Base-by-base conservation (phyloP, 1,140 invertebrate species). In the Achatina immaculata region DNA sequence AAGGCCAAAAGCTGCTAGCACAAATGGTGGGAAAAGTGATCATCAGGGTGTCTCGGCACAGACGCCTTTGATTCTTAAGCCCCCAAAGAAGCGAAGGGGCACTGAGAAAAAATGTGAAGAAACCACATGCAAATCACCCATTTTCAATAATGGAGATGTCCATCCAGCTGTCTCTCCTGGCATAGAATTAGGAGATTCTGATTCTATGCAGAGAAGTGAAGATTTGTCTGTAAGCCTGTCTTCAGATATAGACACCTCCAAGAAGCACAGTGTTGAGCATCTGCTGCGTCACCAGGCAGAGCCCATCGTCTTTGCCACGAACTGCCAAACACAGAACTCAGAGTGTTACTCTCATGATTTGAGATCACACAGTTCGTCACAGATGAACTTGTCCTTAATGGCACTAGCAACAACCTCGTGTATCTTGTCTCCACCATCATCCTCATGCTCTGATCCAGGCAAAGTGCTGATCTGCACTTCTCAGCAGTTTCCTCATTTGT, bases 81-180 rank as follows among this genome's bases (percentile, higher is more conserved):
- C 76, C 45, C 76, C 76, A 66, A 78, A 78, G 62, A 78, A 78
- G 34, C 62, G 76, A 66, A 55, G 76, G n/a, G 76, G 76, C 34
- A 43, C 45, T 24, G 76, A 78, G 1, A 68, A 66, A 43, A 68
- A 66, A 68, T 68, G 68, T 68, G 76, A 78, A 68, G 34, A n/a
- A 1, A 21, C 28, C 9, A 48, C 24, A 58, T 28, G 24, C n/a
- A n/a, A 9, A 24, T 31, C 34, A 31, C 1, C 24, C 1, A 28
- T 75, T 58, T 58, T 55, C 7, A 76, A 76, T 28, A 78, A 69
- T 68, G 58, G n/a, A 62, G 58, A 62, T 9, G n/a, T 31, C n/a
- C 58, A 62, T 9, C 3, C n/a, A 31, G 58, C 31, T 62, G n/a
- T 16, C 31, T 62, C 58, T 4, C 6, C 31, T 14, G 51, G 11